Conservation (phyloP, 1,140 invertebrate genomes). For the Medauroidea extradentata region DNA sequence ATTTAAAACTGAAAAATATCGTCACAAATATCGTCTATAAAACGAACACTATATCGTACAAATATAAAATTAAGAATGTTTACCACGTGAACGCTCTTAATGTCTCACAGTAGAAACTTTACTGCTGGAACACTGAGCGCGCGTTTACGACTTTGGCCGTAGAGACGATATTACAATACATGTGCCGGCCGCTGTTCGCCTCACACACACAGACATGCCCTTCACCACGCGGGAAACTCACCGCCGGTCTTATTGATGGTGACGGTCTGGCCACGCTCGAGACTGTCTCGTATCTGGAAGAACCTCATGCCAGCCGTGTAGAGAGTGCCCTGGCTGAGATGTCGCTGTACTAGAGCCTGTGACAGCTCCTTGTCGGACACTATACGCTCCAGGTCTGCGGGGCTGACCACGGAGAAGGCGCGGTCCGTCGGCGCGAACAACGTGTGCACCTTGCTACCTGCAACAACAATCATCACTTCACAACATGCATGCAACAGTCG, state of each 20-base stretch:
- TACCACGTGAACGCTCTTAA: too few relatives aligned
- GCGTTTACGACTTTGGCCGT: too few relatives aligned
- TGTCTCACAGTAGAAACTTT: too few relatives aligned
- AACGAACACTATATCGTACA: too few relatives aligned
- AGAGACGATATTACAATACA: too few relatives aligned
- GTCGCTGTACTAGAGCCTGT: conserved; percentile 69
- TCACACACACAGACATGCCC: too few relatives aligned
- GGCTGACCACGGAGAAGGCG: conserved; percentile 65
- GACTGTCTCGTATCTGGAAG: conserved; percentile 74
- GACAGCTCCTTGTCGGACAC: conserved; percentile 58
- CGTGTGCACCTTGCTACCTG: conserved; percentile 67
- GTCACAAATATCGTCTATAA: too few relatives aligned
- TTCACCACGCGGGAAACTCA: conserved; percentile 44
- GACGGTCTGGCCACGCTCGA: conserved; percentile 52
- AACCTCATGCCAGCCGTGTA: conserved; percentile 81
- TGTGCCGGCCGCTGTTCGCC: too few relatives aligned
- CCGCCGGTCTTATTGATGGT: conserved; percentile 73
- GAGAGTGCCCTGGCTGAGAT: conserved; percentile 68
- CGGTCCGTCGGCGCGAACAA: conserved; percentile 79
- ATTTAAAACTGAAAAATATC: too few relatives aligned
- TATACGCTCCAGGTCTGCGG: conserved; percentile 53
- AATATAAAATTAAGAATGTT: too few relatives aligned
- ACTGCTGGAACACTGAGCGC: too few relatives aligned
- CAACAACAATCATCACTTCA: neutral
- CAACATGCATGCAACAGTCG: too few relatives aligned